Evolutionary conservation across 1,140 invertebrate species (phyloP).

Genomic region (Drosophila sp.): DNA sequence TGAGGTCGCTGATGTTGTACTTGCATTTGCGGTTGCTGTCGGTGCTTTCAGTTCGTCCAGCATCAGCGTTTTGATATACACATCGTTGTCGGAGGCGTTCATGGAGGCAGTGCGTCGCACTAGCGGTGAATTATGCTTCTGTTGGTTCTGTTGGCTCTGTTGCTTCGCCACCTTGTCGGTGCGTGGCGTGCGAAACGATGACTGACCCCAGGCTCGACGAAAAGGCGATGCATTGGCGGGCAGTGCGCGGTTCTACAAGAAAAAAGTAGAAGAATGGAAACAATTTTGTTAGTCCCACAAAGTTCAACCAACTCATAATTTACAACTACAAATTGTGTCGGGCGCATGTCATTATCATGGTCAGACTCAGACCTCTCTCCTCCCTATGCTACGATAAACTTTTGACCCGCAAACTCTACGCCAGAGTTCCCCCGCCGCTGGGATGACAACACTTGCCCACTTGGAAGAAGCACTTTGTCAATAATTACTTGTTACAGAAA

Average conservation of each 20-base stretch:
- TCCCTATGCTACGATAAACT: slow-evolving; percentile 57
- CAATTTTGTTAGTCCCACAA: not conserved
- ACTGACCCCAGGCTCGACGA: slow-evolving; percentile 85
- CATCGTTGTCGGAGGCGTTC: slow-evolving; percentile 83
- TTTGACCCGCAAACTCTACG: slow-evolving; percentile 40
- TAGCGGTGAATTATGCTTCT: slow-evolving; percentile 46
- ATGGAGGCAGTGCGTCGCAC: slow-evolving; percentile 78
- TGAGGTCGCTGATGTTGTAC: slow-evolving; percentile 40
- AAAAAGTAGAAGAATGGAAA: not conserved
- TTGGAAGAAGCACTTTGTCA: slow-evolving; percentile 38
- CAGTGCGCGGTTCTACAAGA: slow-evolving; percentile 69
- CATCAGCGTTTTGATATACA: slow-evolving; percentile 78
- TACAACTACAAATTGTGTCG: slow-evolving; percentile 63
- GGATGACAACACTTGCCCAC: not conserved
- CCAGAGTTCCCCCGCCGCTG: not conserved
- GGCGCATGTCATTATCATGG: slow-evolving; percentile 70
- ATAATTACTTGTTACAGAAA: slow-evolving; percentile 52
- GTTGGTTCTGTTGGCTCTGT: slow-evolving; percentile 15
- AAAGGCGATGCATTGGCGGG: slow-evolving; percentile 85
- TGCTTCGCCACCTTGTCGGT: slow-evolving; percentile 63
- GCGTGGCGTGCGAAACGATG: slow-evolving; percentile 82
- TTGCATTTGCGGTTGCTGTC: slow-evolving; percentile 18
- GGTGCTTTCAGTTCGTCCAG: slow-evolving; percentile 59
- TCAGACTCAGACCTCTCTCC: slow-evolving; percentile 34
- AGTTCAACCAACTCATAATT: slow-evolving; percentile 55